Percentiles rank a stretch among this genome's conserved stretches.
Evolutionary conservation across 2,888 invertebrate species (phyloP).

Genomic region (Scaptomyza flava): DNA sequence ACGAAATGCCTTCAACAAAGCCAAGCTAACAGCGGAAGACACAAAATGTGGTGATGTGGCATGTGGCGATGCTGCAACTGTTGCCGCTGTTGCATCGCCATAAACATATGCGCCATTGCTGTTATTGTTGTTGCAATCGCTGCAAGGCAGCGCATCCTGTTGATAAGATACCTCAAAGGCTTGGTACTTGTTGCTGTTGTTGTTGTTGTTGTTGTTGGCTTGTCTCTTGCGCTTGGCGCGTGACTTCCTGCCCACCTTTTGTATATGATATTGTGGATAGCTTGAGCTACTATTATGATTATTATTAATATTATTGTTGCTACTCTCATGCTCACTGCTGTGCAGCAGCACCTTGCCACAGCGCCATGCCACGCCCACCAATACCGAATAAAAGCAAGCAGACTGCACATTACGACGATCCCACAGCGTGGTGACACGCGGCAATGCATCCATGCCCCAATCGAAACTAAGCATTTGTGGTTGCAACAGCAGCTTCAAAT

Average conservation of each 20-base stretch:
- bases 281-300: slow-evolving; percentile 23
- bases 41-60: slow-evolving; percentile 71
- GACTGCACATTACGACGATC: slow-evolving; percentile 93
- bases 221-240: slow-evolving; percentile 82
- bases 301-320: slow-evolving; percentile 18
- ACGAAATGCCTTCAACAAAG: slow-evolving; percentile 72
- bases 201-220: slow-evolving; percentile 41
- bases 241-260: slow-evolving; percentile 82
- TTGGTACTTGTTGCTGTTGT: slow-evolving; percentile 43
- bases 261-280: slow-evolving; percentile 72
- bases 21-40: slow-evolving; percentile 72
- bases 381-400: slow-evolving; percentile 89
- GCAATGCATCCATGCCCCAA: slow-evolving; percentile 99
- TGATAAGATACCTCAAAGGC: slow-evolving; percentile 52
- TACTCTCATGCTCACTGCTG: slow-evolving; percentile 29
- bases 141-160: slow-evolving; percentile 59
- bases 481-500: slow-evolving; percentile 93
- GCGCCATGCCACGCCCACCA: slow-evolving; percentile 76
- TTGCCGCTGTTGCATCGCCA: slow-evolving; percentile 23
- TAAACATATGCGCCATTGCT: slow-evolving; percentile 55
- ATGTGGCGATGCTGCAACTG: slow-evolving; percentile 83
- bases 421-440: slow-evolving; percentile 90
- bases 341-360: slow-evolving; percentile 67
- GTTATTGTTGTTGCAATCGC: slow-evolving; percentile 67
- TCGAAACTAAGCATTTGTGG: slow-evolving; percentile 97